These are phyloP conservation scores for Eurosta solidaginis DNA, from an alignment of 1,140 invertebrate species.

Conservation along the genomic window DNA sequence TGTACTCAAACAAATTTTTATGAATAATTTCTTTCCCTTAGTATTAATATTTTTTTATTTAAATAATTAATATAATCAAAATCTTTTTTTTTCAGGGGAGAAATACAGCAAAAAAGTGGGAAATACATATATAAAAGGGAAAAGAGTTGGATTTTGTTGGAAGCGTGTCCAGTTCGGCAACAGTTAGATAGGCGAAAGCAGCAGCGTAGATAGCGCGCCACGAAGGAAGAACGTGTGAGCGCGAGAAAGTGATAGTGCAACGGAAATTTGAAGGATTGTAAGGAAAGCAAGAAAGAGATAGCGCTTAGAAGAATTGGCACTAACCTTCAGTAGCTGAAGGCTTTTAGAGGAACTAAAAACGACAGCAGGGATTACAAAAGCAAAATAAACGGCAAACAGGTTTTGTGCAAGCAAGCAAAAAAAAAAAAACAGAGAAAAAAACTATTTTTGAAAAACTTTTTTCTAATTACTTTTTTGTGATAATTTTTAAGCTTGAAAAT, in stretches of 20 bases:
- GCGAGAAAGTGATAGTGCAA: neutral
- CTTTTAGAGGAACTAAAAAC: conserved; percentile 9
- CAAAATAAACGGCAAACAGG: conserved; percentile 22
- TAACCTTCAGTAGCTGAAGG: neutral
- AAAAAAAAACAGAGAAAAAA: neutral
- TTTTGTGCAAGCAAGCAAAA: conserved; percentile 30
- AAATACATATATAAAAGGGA: conserved; percentile 1
- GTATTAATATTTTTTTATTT: too few species aligned
- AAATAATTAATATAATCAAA: neutral
- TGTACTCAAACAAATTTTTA: too few species aligned
- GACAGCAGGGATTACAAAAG: neutral
- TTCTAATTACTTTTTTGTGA: conserved; percentile 33
- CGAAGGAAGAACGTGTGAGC: neutral
- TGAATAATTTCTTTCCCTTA: too few species aligned
- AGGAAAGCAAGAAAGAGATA: neutral
- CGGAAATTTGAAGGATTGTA: neutral
- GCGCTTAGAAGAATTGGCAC: neutral
- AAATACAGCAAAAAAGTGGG: neutral
- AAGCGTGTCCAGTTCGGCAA: neutral
- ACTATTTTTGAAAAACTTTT: conserved; percentile 23
- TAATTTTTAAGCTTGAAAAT: conserved; percentile 34
- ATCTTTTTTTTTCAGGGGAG: neutral
- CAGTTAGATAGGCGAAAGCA: conserved; percentile 12
- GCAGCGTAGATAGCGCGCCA: neutral
- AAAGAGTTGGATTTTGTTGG: neutral